These are phyloP conservation scores for Anableps anableps DNA, from an alignment of 2,797 vertebrate genomes.

Conservation along the genomic window DNA sequence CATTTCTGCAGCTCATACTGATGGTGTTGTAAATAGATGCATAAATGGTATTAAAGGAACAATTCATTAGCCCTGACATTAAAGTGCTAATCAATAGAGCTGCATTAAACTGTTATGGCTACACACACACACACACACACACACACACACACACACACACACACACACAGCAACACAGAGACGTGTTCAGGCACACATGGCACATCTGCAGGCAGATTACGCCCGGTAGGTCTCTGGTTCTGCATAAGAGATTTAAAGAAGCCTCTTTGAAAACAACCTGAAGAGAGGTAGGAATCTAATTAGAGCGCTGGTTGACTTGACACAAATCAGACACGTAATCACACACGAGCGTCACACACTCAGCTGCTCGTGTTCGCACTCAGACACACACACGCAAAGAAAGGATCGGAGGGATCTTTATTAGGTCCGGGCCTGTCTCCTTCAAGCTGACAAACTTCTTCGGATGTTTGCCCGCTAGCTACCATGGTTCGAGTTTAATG, in stretches of 20 bases:
- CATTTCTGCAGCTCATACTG: constrained; percentile 53
- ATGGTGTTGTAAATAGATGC: constrained; percentile 77
- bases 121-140: constrained; percentile 56
- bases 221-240: constrained; percentile 53
- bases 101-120: constrained; percentile 84
- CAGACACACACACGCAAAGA: constrained; percentile 20
- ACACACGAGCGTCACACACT: constrained; percentile 23
- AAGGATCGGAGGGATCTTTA: constrained; percentile 69
- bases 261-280: constrained; percentile 64
- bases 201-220: constrained; percentile 63
- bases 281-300: constrained; percentile 76
- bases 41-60: constrained; percentile 83
- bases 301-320: constrained; percentile 75
- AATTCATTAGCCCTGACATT: constrained; percentile 83
- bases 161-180: constrained; percentile 48
- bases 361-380: constrained; percentile 1
- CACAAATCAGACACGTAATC: constrained; percentile 70
- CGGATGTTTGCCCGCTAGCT: constrained; percentile 31
- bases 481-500: constrained; percentile 11
- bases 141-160: constrained; percentile 56
- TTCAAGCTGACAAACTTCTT: constrained; percentile 40
- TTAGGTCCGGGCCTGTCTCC: constrained; percentile 66
- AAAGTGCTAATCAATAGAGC: constrained; percentile 85
- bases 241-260: constrained; percentile 74
- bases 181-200: constrained; percentile 37